Conservation (phyloP, 23 tunicate genomes). For the Clavelina lepadiformis region DNA sequence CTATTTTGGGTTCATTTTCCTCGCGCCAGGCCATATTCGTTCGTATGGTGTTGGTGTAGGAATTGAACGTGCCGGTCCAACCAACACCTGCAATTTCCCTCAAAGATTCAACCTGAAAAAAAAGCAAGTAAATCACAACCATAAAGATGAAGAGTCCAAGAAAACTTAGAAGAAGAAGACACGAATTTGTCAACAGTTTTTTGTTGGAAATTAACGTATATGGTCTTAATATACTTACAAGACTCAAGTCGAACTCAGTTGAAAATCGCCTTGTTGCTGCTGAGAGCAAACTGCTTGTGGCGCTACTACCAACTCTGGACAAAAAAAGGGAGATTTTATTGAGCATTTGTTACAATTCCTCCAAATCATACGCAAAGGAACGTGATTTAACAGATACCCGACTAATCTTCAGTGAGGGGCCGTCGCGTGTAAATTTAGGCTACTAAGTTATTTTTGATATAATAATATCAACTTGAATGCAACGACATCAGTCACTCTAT, state of each 20-base stretch:
- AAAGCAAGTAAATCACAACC: not conserved
- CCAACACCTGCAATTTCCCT: conserved; percentile 24
- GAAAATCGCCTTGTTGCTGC: conserved; percentile 49
- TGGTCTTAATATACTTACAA: conserved; percentile 19
- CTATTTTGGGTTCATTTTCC: conserved; percentile 20
- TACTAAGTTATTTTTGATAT: too few species aligned
- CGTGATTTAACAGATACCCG: too few species aligned
- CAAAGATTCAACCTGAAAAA: conserved; percentile 26
- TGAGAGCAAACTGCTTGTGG: conserved; percentile 13
- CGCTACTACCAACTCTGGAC: conserved; percentile 30
- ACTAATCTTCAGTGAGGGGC: too few species aligned
- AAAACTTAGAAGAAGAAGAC: not conserved
- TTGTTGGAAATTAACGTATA: not conserved
- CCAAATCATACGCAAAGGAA: too few species aligned
- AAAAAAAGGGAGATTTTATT: not conserved
- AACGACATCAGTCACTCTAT: too few species aligned
- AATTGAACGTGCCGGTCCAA: conserved; percentile 26
- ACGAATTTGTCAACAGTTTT: not conserved
- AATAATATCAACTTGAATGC: too few species aligned
- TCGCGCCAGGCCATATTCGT: conserved; percentile 27
- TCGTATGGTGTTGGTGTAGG: conserved; percentile 1
- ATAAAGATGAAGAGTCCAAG: not conserved
- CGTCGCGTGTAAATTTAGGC: too few species aligned
- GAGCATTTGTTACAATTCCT: too few species aligned
- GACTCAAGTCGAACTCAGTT: conserved; percentile 41